Percentiles rank a stretch among this genome's conserved stretches.
Evolutionary conservation across 2,797 vertebrate species (phyloP).

Genomic region (Hydrophis major): DNA sequence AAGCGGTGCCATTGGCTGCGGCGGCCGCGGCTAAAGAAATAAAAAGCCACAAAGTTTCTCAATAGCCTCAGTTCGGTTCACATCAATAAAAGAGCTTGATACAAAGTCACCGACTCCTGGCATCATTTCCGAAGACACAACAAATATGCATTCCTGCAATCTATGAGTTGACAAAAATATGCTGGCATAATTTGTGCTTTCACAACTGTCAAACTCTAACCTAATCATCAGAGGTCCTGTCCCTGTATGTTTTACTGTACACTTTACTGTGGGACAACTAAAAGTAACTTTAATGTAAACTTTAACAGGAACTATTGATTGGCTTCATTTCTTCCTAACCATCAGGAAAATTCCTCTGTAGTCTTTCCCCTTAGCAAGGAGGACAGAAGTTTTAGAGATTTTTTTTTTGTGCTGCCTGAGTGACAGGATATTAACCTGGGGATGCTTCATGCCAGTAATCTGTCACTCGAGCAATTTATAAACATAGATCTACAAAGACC

Average conservation of each 20-base stretch:
- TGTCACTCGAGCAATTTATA: background rate
- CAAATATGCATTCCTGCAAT: background rate
- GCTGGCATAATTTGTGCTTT: background rate
- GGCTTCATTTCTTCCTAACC: background rate
- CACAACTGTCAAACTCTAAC: background rate
- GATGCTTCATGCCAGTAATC: background rate
- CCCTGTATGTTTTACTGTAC: background rate
- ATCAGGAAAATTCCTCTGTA: background rate
- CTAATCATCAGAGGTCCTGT: background rate
- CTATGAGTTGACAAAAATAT: background rate
- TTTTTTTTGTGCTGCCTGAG: background rate
- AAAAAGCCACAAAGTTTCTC: too few relatives aligned
- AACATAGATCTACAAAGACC: background rate
- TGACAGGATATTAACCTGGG: background rate
- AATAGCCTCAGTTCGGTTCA: too few relatives aligned
- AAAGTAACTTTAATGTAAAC: background rate
- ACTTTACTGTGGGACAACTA: background rate
- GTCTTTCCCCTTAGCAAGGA: background rate
- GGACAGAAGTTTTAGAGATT: background rate
- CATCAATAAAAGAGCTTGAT: too few relatives aligned
- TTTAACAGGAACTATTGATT: background rate
- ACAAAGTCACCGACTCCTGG: too few relatives aligned
- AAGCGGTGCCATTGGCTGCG: too few relatives aligned
- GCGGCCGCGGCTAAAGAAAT: too few relatives aligned
- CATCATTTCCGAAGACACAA: too few relatives aligned